Evolutionary conservation across 1,140 invertebrate genomes (phyloP), one percentile per base, ranked within the genome.

Genomic region (Colletes latitarsis): DNA sequence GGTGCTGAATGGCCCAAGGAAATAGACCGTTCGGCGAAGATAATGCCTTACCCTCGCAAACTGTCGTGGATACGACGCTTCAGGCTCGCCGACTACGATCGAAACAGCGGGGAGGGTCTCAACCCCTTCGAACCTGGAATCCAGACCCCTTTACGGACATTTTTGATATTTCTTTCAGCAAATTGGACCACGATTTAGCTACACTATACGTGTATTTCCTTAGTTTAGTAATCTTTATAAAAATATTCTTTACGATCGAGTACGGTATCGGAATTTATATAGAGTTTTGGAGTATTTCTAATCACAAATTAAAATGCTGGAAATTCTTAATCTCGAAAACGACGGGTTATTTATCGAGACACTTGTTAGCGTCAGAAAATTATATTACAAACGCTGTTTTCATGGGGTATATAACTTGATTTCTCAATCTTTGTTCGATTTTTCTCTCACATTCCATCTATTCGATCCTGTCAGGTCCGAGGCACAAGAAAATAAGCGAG

Each of bases 11-110:
- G 4, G 19, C 9, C n/a, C 15, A 49, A 43, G 57, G 55, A 63
- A 71, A 70, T 43, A n/a, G 60, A 53, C 46, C 67, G 57, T 41
- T 62, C 67, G 75, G 17, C 43, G 63, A 49, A 55, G 57, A 53
- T 70, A 71, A 58, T 49, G 15, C 15, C 12, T 0, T 30, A 0
- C 19, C 41, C 41, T 66, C 49, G 41, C 17, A 8, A 17, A 10
- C 15, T 64, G 63, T 46, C 9, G 30, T 1, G 30, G 30, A 41
- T 62, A 21, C 8, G 0, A 58, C 9, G 9, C 1, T 58, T 12
- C 10, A 9, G 9, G 21, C 58, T 21, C 4, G 6, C 8, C 19
- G 6, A 58, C 19, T 9, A 2, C 17, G 17, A 55, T 17, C 14
- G 53, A 55, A 30, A 53, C 9, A 46, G 6, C 49, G 49, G 9